These are phyloP conservation scores for Spinus olivaceus DNA, from an alignment of 2,797 vertebrate genomes.

Conservation along the genomic window DNA sequence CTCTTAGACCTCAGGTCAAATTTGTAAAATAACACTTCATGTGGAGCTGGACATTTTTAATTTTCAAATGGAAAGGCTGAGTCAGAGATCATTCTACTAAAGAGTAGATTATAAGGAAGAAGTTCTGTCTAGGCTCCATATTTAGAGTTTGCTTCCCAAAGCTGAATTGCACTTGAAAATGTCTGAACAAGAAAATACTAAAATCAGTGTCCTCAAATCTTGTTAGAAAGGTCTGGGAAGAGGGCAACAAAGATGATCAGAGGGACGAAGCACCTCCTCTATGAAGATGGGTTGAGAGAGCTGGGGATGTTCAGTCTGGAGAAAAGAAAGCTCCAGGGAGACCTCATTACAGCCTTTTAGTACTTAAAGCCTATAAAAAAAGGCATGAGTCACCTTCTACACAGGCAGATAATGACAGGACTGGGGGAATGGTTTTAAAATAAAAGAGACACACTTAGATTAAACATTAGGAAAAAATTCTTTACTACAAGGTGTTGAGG, in stretches of 20 bases:
- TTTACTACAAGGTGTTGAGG: neutral
- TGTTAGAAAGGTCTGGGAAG: neutral
- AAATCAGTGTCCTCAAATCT: neutral
- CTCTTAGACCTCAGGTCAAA: neutral
- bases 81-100: neutral
- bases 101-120: neutral
- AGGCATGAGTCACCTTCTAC: neutral
- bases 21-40: neutral
- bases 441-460: neutral
- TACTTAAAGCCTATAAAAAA: neutral
- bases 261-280: neutral
- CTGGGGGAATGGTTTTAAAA: neutral
- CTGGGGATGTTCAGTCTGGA: neutral
- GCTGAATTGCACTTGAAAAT: neutral
- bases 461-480: neutral
- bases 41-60: neutral
- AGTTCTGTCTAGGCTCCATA: neutral
- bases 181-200: neutral
- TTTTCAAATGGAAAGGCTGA: neutral
- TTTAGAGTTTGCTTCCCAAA: neutral
- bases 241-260: neutral
- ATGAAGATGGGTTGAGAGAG: neutral
- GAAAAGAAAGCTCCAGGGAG: neutral
- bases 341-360: neutral
- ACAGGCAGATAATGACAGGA: neutral